These are phyloP conservation scores for Parnassius mnemosyne DNA, from an alignment of 2,888 invertebrate genomes.

Conservation along the genomic window DNA sequence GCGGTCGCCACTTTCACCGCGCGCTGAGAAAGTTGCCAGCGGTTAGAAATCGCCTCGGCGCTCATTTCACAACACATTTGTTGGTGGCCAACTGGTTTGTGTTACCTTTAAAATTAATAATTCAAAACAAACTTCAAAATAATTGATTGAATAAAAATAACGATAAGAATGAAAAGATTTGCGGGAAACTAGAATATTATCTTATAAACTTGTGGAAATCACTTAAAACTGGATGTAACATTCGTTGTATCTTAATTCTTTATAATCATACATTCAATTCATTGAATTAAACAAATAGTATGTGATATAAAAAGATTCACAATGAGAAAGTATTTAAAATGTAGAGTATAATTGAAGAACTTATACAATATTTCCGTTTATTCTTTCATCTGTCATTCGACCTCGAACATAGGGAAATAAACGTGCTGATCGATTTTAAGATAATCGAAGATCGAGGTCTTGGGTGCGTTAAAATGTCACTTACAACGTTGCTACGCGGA, in stretches of 20 bases:
- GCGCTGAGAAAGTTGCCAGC: slow-evolving; percentile 69
- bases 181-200: too few species aligned
- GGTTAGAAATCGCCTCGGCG: slow-evolving; percentile 65
- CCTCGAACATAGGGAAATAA: slow-evolving; percentile 10
- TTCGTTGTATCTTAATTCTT: too few species aligned
- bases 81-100: slow-evolving; percentile 14
- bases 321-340: too few species aligned
- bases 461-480: slow-evolving; percentile 73
- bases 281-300: too few species aligned
- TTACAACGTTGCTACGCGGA: slow-evolving; percentile 68
- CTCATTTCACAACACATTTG: slow-evolving; percentile 24
- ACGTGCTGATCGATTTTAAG: slow-evolving; percentile 1
- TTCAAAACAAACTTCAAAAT: too few species aligned
- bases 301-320: too few species aligned
- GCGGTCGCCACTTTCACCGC: slow-evolving; percentile 71
- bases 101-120: background rate
- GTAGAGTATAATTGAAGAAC: too few species aligned
- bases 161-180: too few species aligned
- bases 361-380: background rate
- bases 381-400: slow-evolving; percentile 3
- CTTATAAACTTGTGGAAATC: too few species aligned
- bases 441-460: slow-evolving; percentile 44
- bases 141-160: too few species aligned
- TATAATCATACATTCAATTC: too few species aligned
- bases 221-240: too few species aligned